Conservation (phyloP, 2,888 invertebrate species). For the Reticulitermes lucifugus region DNA sequence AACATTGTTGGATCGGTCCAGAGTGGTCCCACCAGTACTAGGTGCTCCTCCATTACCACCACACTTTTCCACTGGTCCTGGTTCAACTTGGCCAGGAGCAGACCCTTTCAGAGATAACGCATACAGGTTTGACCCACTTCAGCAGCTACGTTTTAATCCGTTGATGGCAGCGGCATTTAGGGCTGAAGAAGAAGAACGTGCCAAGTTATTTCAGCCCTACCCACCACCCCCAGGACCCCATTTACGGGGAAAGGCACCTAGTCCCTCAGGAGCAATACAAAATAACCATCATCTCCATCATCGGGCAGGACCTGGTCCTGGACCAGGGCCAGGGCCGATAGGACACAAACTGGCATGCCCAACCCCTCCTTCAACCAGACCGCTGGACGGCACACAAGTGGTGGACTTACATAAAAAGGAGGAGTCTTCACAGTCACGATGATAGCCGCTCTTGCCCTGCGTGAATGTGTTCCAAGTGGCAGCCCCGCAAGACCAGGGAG, state of each 20-base stretch:
- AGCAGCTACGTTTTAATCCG: slow-evolving; percentile 78
- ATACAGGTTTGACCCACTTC: slow-evolving; percentile 77
- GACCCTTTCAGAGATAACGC: slow-evolving; percentile 72
- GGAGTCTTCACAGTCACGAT: slow-evolving; percentile 53
- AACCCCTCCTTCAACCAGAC: slow-evolving; percentile 44
- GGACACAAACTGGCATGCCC: slow-evolving; percentile 47
- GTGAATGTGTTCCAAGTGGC: slow-evolving; percentile 17
- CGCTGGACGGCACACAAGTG: slow-evolving; percentile 36
- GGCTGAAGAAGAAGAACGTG: slow-evolving; percentile 78
- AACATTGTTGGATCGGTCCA: slow-evolving; percentile 52
- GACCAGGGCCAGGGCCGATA: slow-evolving; percentile 27
- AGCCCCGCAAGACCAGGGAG: slow-evolving; percentile 19
- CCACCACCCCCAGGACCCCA: slow-evolving; percentile 66
- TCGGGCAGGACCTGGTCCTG: slow-evolving; percentile 40
- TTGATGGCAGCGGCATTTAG: slow-evolving; percentile 79
- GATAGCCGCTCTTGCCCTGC: slow-evolving; percentile 41
- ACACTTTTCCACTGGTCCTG: slow-evolving; percentile 61
- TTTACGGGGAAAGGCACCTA: slow-evolving; percentile 71
- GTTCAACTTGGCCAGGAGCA: slow-evolving; percentile 54
- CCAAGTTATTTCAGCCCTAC: slow-evolving; percentile 75
- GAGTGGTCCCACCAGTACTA: slow-evolving; percentile 60
- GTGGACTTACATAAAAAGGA: slow-evolving; percentile 53
- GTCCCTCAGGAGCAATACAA: slow-evolving; percentile 57
- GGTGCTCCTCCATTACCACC: slow-evolving; percentile 62
- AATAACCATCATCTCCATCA: slow-evolving; percentile 60